Conservation (phyloP, 2,888 invertebrate genomes). For the Drosophila quasianomalipes region DNA sequence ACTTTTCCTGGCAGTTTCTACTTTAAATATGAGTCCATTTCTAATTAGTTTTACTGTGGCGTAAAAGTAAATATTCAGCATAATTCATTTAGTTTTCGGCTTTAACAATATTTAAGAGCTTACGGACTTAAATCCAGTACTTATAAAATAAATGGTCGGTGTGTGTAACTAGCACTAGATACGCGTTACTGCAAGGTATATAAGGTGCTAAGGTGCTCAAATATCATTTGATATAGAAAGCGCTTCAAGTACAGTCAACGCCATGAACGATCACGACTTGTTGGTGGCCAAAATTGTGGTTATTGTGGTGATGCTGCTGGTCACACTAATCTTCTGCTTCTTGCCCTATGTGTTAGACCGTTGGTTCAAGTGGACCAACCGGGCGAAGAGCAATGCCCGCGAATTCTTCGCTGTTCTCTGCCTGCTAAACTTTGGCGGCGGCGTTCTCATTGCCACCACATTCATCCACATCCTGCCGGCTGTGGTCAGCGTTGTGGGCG, state of each 20-base stretch:
- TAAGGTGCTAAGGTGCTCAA: slow-evolving; percentile 6
- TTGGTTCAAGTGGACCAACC: slow-evolving; percentile 88
- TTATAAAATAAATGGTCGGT: not conserved
- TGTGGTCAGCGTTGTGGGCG: slow-evolving; percentile 89
- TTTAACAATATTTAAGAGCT: slow-evolving; percentile 26
- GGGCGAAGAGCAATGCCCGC: slow-evolving; percentile 73
- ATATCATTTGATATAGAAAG: slow-evolving; percentile 8
- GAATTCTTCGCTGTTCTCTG: slow-evolving; percentile 87
- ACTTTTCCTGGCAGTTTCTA: not conserved
- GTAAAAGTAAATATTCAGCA: not conserved
- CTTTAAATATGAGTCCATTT: not conserved
- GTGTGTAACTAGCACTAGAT: slow-evolving; percentile 5
- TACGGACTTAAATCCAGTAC: slow-evolving; percentile 12
- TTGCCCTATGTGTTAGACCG: slow-evolving; percentile 90
- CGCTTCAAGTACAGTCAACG: not conserved
- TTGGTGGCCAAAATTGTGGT: slow-evolving; percentile 90
- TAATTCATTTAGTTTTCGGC: not conserved
- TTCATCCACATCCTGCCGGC: slow-evolving; percentile 93
- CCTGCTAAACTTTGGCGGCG: slow-evolving; percentile 92
- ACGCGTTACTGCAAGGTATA: slow-evolving; percentile 23
- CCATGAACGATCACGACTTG: slow-evolving; percentile 46
- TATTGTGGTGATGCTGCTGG: slow-evolving; percentile 91
- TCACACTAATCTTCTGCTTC: slow-evolving; percentile 91
- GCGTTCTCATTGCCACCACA: slow-evolving; percentile 92
- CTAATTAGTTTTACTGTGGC: slow-evolving; percentile 12